Percentiles rank a stretch among this genome's conserved stretches.
phyloP scores from a whole-genome alignment of 2,888 invertebrate species.

The Caenorhabditis virilis region DNA sequence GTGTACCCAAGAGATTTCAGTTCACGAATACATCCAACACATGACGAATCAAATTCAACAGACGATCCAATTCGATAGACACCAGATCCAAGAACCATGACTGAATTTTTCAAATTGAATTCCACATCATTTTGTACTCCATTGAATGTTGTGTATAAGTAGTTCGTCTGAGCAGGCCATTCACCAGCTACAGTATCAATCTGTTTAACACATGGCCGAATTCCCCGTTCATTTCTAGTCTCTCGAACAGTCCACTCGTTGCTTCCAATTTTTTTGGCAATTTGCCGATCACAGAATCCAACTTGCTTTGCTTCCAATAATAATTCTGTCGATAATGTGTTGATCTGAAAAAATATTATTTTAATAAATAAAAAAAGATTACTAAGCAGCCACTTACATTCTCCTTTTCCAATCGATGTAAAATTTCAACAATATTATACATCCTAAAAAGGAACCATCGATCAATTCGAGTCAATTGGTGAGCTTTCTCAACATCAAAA shows the following conservation, averaged over 20 bases:
- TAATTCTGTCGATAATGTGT: conserved; percentile 66
- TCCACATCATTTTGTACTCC: conserved; percentile 80
- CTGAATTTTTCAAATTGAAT: conserved; percentile 60
- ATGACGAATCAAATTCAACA: conserved; percentile 99
- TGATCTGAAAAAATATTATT: conserved; percentile 13
- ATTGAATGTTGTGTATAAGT: conserved; percentile 96
- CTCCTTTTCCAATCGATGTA: conserved; percentile 52
- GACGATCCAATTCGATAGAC: conserved; percentile 94
- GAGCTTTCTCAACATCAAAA: conserved; percentile 78
- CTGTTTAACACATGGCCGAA: conserved; percentile 88
- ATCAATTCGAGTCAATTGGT: conserved; percentile 92
- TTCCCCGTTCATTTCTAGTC: conserved; percentile 70
- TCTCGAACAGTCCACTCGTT: conserved; percentile 68
- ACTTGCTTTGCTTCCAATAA: conserved; percentile 85
- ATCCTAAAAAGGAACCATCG: conserved; percentile 85
- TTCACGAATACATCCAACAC: conserved; percentile 92
- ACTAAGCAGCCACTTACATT: conserved; percentile 18
- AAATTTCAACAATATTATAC: conserved; percentile 81
- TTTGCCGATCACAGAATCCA: conserved; percentile 96
- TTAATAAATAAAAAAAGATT: not conserved
- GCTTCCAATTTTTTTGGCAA: conserved; percentile 76
- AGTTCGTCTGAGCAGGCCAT: conserved; percentile 98
- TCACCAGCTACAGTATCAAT: conserved; percentile 99
- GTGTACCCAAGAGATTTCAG: conserved; percentile 75
- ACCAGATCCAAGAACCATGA: conserved; percentile 77